Conservation (phyloP, 2,113 vertebrate species). For the Columba janthina region DNA sequence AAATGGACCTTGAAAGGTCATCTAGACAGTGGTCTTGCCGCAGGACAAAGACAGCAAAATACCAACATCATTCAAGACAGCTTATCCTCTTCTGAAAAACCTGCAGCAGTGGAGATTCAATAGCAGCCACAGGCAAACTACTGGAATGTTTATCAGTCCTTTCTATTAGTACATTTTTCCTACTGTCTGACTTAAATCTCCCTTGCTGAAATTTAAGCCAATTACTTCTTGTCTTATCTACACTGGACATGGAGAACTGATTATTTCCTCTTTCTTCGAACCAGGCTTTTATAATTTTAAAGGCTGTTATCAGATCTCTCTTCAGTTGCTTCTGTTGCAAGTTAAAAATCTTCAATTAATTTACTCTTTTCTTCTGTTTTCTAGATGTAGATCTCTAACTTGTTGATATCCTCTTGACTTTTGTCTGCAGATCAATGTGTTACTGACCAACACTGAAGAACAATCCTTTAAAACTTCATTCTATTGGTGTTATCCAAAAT, state of each 20-base stretch:
- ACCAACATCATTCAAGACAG: neutral
- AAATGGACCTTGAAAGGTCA: neutral
- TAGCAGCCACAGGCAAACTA: neutral
- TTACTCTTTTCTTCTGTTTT: neutral
- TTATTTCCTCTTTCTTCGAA: neutral
- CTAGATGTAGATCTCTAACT: neutral
- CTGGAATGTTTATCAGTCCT: neutral
- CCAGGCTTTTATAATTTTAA: neutral
- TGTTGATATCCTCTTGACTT: neutral
- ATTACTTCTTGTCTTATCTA: neutral
- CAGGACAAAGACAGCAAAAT: neutral
- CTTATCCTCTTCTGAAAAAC: neutral
- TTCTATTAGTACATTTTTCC: neutral
- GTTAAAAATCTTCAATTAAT: neutral
- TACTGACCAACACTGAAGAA: neutral
- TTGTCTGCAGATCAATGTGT: rapidly evolving
- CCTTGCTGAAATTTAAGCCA: neutral
- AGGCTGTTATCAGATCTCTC: neutral
- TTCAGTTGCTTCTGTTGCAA: neutral
- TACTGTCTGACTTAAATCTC: neutral
- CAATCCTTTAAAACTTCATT: neutral
- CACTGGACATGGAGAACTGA: neutral
- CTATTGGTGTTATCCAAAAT: neutral
- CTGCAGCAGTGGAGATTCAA: neutral
- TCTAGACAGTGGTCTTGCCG: neutral